A percentile compares a stretch with the other conserved stretches of the same genome.
These are phyloP conservation scores for Drosophila baimaii DNA, from an alignment of 1,140 invertebrate genomes.

Conservation along the genomic window DNA sequence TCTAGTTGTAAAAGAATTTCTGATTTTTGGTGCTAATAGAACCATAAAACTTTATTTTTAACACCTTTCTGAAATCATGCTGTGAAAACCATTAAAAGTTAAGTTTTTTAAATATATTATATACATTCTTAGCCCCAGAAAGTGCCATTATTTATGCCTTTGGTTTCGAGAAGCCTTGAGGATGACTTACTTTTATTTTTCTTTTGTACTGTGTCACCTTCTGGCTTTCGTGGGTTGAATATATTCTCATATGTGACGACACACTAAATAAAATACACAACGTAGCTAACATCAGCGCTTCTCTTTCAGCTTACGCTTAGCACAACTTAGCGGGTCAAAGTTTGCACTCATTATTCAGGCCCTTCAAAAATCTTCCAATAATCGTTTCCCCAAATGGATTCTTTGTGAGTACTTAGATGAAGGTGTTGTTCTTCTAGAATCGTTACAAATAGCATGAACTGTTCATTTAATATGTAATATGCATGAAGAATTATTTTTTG, in stretches of 20 bases:
- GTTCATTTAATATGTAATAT: background rate
- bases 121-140: too few relatives aligned
- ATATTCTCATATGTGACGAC: conserved; percentile 24
- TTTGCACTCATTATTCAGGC: conserved; percentile 19
- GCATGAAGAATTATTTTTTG: conserved; percentile 17
- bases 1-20: background rate
- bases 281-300: conserved; percentile 51
- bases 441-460: conserved; percentile 18
- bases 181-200: conserved; percentile 24
- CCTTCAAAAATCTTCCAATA: conserved; percentile 25
- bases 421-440: conserved; percentile 10
- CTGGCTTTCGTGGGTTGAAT: conserved; percentile 4
- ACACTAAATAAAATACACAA: background rate
- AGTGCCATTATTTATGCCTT: too few relatives aligned
- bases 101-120: too few relatives aligned
- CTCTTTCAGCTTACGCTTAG: conserved; percentile 50
- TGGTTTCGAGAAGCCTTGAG: background rate
- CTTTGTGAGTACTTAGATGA: conserved; percentile 41
- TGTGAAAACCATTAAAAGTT: too few relatives aligned
- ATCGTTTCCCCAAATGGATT: conserved; percentile 42
- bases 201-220: conserved; percentile 8
- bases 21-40: background rate
- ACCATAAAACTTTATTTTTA: background rate
- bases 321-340: conserved; percentile 33
- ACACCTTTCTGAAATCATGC: background rate